Conservation (phyloP, 2,888 invertebrate species). For the Papilio gigon region DNA sequence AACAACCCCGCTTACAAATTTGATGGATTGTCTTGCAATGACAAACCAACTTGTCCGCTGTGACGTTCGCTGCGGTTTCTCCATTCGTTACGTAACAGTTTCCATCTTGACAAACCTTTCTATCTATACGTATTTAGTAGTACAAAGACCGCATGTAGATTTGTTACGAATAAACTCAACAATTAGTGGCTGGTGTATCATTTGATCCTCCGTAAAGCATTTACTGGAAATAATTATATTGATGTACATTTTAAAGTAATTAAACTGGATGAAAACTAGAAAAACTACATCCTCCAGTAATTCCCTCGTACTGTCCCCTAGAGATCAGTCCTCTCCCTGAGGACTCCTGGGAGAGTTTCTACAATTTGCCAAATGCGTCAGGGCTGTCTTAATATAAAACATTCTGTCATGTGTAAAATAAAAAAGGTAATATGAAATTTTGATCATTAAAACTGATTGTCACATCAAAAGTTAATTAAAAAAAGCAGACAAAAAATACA, state of each 20-base stretch:
- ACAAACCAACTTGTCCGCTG: conserved; percentile 42
- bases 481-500: neutral
- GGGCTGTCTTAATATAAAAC: conserved; percentile 24
- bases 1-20: conserved; percentile 58
- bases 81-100: neutral
- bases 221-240: neutral
- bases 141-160: neutral
- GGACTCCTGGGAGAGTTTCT: conserved; percentile 28
- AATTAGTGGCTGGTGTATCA: neutral
- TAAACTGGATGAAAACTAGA: conserved; percentile 46
- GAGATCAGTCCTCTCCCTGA: conserved; percentile 28
- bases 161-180: neutral
- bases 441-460: too few species aligned
- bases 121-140: neutral
- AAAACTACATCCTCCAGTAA: conserved; percentile 61
- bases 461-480: too few species aligned
- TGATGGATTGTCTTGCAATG: conserved; percentile 59
- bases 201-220: neutral
- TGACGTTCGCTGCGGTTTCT: neutral
- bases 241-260: neutral
- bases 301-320: conserved; percentile 45
- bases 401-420: neutral
- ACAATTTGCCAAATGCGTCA: conserved; percentile 29
- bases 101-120: neutral
- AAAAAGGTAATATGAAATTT: too few species aligned